Conservation (phyloP, 2,797 vertebrate species). For the Gephyroberyx darwinii region DNA sequence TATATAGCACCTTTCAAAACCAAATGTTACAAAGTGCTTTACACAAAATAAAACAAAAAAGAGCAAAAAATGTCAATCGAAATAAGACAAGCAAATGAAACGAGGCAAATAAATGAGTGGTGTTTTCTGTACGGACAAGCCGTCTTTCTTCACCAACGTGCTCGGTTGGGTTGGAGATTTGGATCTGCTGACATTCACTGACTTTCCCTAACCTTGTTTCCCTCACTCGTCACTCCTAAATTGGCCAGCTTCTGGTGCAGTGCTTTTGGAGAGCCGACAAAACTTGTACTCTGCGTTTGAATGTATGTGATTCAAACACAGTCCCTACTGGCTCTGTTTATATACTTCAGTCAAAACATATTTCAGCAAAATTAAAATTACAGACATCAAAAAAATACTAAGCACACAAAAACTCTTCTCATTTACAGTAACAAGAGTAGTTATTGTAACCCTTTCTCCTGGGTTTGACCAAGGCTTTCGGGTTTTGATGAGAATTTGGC, state of each 20-base stretch:
- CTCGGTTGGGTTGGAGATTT: not conserved
- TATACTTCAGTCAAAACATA: constrained; percentile 6
- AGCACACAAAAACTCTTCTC: no score
- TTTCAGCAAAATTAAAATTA: no score
- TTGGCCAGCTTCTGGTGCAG: constrained; percentile 15
- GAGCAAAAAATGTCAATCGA: not conserved
- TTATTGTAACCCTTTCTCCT: not conserved
- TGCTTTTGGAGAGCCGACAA: constrained; percentile 5
- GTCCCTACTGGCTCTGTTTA: no score
- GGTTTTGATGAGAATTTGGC: not conserved
- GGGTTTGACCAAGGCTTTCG: not conserved
- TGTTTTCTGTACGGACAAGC: no score
- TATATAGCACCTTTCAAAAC: no score
- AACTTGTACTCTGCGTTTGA: not conserved
- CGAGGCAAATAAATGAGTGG: no score
- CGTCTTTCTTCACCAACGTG: constrained; percentile 7
- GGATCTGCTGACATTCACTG: constrained; percentile 35
- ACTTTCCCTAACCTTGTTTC: constrained; percentile 27
- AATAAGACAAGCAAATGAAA: constrained; percentile 14
- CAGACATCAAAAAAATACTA: no score
- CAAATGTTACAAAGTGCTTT: no score
- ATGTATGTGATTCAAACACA: no score
- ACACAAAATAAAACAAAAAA: not conserved
- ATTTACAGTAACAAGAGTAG: no score
- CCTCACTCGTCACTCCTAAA: constrained; percentile 42